Percentiles rank a stretch among this genome's conserved stretches.
These are phyloP conservation scores for Neosilurus hyrtlii DNA, from an alignment of 2,797 vertebrate species.

Conservation along the genomic window DNA sequence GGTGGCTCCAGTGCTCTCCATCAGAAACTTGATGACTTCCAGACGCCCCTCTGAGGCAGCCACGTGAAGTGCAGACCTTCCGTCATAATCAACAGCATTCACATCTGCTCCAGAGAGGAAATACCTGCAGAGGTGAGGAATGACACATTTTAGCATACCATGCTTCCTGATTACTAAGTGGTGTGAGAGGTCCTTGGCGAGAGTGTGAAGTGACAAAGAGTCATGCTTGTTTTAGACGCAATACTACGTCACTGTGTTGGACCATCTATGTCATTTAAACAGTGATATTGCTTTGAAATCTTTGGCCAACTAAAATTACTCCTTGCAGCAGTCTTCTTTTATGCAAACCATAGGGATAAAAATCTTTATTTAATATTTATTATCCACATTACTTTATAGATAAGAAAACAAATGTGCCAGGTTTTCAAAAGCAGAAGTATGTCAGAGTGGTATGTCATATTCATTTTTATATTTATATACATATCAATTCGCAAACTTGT, in stretches of 20 bases:
- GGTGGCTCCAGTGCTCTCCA: constrained; percentile 65
- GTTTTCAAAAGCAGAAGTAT: background rate
- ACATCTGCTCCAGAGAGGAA: constrained; percentile 70
- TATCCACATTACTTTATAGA: background rate
- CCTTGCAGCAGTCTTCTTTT: background rate
- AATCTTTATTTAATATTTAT: too few species aligned
- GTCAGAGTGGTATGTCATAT: background rate
- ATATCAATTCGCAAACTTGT: background rate
- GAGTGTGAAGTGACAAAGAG: constrained; percentile 13
- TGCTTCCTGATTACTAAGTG: constrained; percentile 22
- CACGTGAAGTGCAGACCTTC: constrained; percentile 69
- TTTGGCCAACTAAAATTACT: constrained; percentile 4
- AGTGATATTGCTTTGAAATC: background rate
- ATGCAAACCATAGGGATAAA: too few species aligned
- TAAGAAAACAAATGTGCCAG: background rate
- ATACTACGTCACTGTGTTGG: background rate
- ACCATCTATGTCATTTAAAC: background rate
- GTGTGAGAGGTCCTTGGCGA: constrained; percentile 8
- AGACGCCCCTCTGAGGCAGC: constrained; percentile 68
- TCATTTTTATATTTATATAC: background rate
- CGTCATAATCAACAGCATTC: constrained; percentile 70
- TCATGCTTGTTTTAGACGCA: constrained; percentile 25
- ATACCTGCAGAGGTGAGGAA: constrained; percentile 60
- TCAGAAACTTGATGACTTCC: constrained; percentile 68
- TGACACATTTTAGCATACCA: constrained; percentile 23